Evolutionary conservation across 2,797 vertebrate genomes (phyloP).

Genomic region (Ambastaia sidthimunki): DNA sequence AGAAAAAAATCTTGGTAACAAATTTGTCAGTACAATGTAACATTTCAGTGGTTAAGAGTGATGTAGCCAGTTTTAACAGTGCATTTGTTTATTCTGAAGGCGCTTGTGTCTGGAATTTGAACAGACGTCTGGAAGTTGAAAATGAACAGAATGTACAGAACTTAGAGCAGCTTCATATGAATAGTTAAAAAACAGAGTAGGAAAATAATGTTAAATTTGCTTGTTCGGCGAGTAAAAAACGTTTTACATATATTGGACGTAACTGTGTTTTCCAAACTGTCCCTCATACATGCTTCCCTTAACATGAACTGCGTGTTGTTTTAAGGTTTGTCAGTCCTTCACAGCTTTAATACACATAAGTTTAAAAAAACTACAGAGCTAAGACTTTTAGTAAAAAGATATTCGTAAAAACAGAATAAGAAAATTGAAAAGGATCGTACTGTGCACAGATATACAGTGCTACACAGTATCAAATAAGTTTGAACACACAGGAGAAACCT

Average conservation of each 20-base stretch:
- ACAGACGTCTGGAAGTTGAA: background rate
- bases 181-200: background rate
- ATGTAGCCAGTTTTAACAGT: background rate
- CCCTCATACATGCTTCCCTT: conserved; percentile 69
- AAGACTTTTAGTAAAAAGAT: background rate
- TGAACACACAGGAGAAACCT: conserved; percentile 8
- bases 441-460: conserved; percentile 37
- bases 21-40: conserved; percentile 19
- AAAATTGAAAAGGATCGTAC: conserved; percentile 5
- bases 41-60: background rate
- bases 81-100: conserved; percentile 5
- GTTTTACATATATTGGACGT: background rate
- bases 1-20: conserved; percentile 14
- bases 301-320: conserved; percentile 35
- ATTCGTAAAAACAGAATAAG: background rate
- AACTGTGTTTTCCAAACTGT: conserved; percentile 56
- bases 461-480: conserved; percentile 32
- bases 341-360: conserved; percentile 24
- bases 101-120: conserved; percentile 11
- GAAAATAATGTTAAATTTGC: conserved; percentile 6
- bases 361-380: background rate
- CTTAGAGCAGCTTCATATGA: conserved; percentile 25
- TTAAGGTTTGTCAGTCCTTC: conserved; percentile 54
- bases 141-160: background rate
- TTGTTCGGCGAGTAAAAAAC: conserved; percentile 1